Evolutionary conservation across 2,113 vertebrate species (phyloP).

Genomic region (Colistium nudipinnis): DNA sequence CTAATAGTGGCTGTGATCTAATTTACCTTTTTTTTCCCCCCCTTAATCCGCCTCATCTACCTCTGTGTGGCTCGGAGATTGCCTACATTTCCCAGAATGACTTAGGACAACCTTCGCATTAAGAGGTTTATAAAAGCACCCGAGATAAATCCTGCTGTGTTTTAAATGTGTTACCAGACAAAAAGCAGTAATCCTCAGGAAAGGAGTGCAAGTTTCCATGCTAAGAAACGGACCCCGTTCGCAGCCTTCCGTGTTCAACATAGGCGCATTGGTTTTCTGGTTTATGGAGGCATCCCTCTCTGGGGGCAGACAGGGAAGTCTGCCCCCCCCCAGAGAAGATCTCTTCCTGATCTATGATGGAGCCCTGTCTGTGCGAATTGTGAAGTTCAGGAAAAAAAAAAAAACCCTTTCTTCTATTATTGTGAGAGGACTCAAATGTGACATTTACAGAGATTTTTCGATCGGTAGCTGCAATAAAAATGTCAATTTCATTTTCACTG

Average conservation of each 20-base stretch:
- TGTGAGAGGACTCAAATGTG: not conserved
- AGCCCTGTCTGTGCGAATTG: not conserved
- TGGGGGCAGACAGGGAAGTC: no score
- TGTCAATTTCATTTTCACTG: not conserved
- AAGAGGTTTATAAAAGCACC: not conserved
- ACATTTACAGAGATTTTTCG: not conserved
- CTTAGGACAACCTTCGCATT: not conserved
- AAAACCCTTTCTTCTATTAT: not conserved
- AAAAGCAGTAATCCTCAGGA: not conserved
- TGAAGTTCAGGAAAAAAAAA: no score
- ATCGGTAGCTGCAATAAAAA: not conserved
- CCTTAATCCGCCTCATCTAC: not conserved
- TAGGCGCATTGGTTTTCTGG: slow-evolving; percentile 5
- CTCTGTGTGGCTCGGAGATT: not conserved
- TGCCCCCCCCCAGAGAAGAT: no score
- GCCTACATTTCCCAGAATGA: slow-evolving; percentile 25
- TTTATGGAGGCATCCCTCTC: no score
- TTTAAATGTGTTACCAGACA: not conserved
- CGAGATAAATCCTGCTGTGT: not conserved
- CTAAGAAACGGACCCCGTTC: not conserved
- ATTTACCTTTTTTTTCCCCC: slow-evolving; percentile 20
- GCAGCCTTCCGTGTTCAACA: not conserved
- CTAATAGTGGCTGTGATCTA: not conserved
- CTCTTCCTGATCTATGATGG: not conserved
- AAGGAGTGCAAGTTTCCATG: not conserved